These are phyloP conservation scores for Staurois parvus DNA, from an alignment of 2,797 vertebrate species.

Conservation along the genomic window DNA sequence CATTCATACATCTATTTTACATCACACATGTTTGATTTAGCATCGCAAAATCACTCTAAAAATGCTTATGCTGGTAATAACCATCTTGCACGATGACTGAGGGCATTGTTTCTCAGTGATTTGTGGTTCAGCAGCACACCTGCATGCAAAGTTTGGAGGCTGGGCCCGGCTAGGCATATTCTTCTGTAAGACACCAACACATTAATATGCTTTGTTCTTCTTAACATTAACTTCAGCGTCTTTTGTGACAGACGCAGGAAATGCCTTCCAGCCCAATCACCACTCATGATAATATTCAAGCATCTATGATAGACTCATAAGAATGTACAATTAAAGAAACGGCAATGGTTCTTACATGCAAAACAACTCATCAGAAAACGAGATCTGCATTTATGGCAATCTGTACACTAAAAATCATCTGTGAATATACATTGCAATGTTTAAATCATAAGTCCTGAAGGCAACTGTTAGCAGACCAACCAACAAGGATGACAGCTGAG, in stretches of 20 bases:
- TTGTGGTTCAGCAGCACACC: conserved; percentile 52
- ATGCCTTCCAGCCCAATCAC: conserved; percentile 33
- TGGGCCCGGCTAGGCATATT: neutral
- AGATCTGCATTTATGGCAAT: neutral
- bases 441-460: neutral
- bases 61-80: conserved; percentile 61
- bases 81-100: conserved; percentile 58
- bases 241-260: conserved; percentile 8
- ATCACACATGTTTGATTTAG: conserved; percentile 62
- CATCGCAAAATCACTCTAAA: conserved; percentile 61
- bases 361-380: conserved; percentile 8
- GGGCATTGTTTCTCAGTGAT: conserved; percentile 56
- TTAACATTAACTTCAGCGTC: conserved; percentile 16
- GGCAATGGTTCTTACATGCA: neutral
- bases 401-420: neutral
- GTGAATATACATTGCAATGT: neutral
- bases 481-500: too few species aligned
- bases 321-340: conserved; percentile 3
- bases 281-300: conserved; percentile 14
- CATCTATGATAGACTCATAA: conserved; percentile 19
- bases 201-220: conserved; percentile 49
- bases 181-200: conserved; percentile 8
- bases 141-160: conserved; percentile 56
- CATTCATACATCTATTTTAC: conserved; percentile 62
- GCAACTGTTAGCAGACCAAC: too few species aligned